Evolutionary conservation across 2,113 vertebrate genomes (phyloP), one percentile per base, ranked within the genome.

Genomic region (Sprattus sprattus): DNA sequence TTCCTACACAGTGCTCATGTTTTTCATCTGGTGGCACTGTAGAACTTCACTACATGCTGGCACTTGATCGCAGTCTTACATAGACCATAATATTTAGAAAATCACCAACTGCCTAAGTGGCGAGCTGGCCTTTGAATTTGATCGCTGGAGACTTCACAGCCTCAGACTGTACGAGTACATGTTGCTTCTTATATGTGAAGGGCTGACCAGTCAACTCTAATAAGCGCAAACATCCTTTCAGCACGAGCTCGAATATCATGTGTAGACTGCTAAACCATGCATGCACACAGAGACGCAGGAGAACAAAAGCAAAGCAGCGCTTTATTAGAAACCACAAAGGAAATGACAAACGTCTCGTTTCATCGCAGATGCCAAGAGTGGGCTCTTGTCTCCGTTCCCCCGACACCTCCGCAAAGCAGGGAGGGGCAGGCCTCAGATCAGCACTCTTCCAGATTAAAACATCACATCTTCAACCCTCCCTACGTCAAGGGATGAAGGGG

Each of bases 281-380:
- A 60, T 60, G 18, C 11, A 32, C 28, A 78, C 39, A 78, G 28
- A 4, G 13, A 44, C 2, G 9, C 13, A 78, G 13, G 11, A 6
- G 28, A 39, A 13, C 71, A 78, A 11, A 54, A 54, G 52, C 52
- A 60, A 20, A 60, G 18, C 54, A 22, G 18, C 18, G 71, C 28
- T 78, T 78, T 78, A 39, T 78, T 78, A 39, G 13, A 39, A 39
- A 78, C 71, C 71, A 78, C 71, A 78, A 78, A 32, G 71, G 28
- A 78, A 78, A 78, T 39, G 15, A 78, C 71, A 78, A 78, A 39
- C 11, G 4, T 78, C 28, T 78, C 71, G 5, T 78, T 78, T 39
- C 28, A 3, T 15, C 16, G 28, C 28, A 4, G 28, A 78, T 28
- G 71, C 28, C 28, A 32, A 1, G 28, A 32, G 25, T 78, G 71